phyloP scores from a whole-genome alignment of 1,140 invertebrate species.

The Pinna nobilis region DNA sequence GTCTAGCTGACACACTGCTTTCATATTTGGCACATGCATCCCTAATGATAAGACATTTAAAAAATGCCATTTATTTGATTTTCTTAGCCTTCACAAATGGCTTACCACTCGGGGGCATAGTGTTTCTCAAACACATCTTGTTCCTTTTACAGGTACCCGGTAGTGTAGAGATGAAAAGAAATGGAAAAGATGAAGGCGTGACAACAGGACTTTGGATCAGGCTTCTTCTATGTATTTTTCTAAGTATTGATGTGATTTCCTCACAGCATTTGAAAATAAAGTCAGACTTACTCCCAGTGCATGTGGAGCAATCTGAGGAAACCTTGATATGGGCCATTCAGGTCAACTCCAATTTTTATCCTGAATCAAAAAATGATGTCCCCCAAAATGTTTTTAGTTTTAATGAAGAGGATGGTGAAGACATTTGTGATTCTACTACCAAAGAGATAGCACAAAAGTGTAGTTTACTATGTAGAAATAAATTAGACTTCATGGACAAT shows the following conservation, averaged over 20 bases:
- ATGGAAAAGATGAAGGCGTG: too few species aligned
- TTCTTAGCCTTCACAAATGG: too few species aligned
- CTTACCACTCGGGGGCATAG: too few species aligned
- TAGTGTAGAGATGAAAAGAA: not conserved
- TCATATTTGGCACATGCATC: too few species aligned
- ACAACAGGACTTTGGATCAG: too few species aligned
- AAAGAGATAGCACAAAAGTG: conserved; percentile 12
- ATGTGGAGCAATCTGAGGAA: conserved; percentile 27
- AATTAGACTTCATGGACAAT: not conserved
- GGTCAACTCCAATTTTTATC: not conserved
- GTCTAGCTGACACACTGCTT: too few species aligned
- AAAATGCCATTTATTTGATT: too few species aligned
- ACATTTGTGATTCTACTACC: conserved; percentile 4
- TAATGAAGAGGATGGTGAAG: too few species aligned
- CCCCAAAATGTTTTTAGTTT: not conserved
- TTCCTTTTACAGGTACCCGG: too few species aligned
- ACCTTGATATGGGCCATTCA: conserved; percentile 47
- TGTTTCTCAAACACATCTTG: too few species aligned
- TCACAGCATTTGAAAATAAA: conserved; percentile 3
- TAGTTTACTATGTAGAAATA: conserved; percentile 18
- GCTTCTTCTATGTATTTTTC: too few species aligned
- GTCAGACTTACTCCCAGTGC: conserved; percentile 26
- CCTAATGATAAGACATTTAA: too few species aligned
- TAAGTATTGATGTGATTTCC: not conserved
- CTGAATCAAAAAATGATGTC: not conserved